phyloP scores from a whole-genome alignment of 64 coral and sea anemone genomes.

The Dendrophyllia cribrosa region DNA sequence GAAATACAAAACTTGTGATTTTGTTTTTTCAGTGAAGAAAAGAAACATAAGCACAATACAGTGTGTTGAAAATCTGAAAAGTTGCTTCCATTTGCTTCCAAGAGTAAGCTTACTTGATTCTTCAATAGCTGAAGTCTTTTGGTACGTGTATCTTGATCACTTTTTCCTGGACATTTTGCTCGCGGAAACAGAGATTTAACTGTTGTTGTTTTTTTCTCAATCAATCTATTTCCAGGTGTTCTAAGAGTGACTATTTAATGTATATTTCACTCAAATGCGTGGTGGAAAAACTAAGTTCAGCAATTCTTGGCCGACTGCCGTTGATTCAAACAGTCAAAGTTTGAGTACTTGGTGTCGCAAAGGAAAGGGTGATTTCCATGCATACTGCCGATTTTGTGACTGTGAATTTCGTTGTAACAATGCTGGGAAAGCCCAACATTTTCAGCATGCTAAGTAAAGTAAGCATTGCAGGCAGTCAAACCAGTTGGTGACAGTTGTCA shows the following conservation, averaged over 20 bases:
- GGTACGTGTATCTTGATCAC: no score
- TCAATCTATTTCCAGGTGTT: constrained; percentile 3
- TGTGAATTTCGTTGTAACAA: constrained; percentile 64
- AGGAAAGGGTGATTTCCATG: constrained; percentile 59
- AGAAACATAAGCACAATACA: no score
- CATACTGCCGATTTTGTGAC: constrained; percentile 68
- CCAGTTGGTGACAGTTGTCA: constrained; percentile 62
- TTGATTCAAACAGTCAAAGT: constrained; percentile 74
- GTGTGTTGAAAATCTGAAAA: no score
- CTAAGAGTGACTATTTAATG: not conserved
- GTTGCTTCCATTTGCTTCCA: no score
- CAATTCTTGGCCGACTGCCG: constrained; percentile 73
- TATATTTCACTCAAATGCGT: constrained; percentile 51
- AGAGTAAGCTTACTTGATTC: no score
- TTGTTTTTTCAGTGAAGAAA: no score
- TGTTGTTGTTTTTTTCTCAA: constrained; percentile 35
- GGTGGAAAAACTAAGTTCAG: constrained; percentile 76
- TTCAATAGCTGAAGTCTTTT: no score
- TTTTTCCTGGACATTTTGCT: no score
- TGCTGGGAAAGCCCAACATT: constrained; percentile 60
- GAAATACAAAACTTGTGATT: no score
- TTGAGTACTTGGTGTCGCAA: constrained; percentile 70
- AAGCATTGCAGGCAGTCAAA: constrained; percentile 66
- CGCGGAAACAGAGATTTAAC: no score
- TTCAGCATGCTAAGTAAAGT: constrained; percentile 79